Conservation (phyloP, 2,888 invertebrate genomes). For the Andrena bucephala region DNA sequence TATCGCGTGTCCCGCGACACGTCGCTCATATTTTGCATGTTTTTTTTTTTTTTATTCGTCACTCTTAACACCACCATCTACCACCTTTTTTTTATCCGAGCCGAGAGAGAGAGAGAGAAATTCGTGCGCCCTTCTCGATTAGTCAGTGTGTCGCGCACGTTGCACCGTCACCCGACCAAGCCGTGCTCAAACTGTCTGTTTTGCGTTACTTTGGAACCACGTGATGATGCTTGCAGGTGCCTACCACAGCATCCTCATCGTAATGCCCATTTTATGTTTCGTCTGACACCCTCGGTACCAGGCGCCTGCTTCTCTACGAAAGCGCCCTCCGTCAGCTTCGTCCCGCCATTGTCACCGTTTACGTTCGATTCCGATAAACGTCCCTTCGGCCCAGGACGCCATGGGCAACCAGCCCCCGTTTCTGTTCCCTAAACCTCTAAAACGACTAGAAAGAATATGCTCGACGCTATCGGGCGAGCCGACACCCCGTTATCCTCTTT, state of each 20-base stretch:
- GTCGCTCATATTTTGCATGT: constrained; percentile 64
- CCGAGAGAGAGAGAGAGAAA: constrained; percentile 58
- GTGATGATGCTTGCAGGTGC: constrained; percentile 67
- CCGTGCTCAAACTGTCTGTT: constrained; percentile 79
- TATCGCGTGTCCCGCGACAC: constrained; percentile 63
- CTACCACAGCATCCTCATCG: constrained; percentile 60
- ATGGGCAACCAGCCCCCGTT: neutral
- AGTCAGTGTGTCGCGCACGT: constrained; percentile 64
- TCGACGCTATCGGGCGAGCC: neutral
- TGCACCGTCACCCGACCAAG: constrained; percentile 83
- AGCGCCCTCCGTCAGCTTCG: constrained; percentile 42
- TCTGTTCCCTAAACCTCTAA: neutral
- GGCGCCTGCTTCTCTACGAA: constrained; percentile 38
- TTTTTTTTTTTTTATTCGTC: constrained; percentile 32
- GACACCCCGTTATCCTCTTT: neutral
- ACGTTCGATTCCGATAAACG: constrained; percentile 3
- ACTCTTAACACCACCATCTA: constrained; percentile 66
- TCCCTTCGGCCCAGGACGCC: neutral
- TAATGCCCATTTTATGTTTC: constrained; percentile 46
- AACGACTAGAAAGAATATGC: neutral
- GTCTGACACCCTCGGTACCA: constrained; percentile 27
- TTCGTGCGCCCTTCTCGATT: constrained; percentile 67
- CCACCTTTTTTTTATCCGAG: constrained; percentile 63
- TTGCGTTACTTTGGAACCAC: constrained; percentile 68
- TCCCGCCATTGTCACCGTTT: constrained; percentile 64